A percentile compares a stretch with the other conserved stretches of the same genome.
phyloP scores from a whole-genome alignment of 1,140 invertebrate genomes.

The Bombyx mori region DNA sequence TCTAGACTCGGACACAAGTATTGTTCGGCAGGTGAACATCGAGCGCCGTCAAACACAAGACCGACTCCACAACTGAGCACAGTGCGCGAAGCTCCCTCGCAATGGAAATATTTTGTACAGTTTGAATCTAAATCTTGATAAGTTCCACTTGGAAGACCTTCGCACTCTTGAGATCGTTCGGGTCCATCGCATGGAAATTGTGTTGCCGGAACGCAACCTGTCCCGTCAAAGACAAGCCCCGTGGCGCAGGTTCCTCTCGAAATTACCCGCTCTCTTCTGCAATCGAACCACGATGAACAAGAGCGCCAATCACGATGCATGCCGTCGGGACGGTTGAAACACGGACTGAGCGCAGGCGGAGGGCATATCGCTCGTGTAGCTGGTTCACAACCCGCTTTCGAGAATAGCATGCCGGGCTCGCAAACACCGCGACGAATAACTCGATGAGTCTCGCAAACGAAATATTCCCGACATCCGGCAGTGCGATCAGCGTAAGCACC shows the following conservation, averaged over 20 bases:
- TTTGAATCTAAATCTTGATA: conserved; percentile 65
- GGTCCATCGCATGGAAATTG: conserved; percentile 59
- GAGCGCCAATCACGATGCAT: conserved; percentile 56
- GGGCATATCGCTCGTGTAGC: conserved; percentile 48
- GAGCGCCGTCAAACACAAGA: conserved; percentile 67
- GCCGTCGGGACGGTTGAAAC: conserved; percentile 54
- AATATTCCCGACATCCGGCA: conserved; percentile 73
- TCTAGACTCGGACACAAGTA: conserved; percentile 66
- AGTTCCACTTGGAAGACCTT: conserved; percentile 58
- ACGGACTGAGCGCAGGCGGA: conserved; percentile 50
- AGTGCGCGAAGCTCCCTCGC: conserved; percentile 53
- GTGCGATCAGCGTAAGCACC: conserved; percentile 73
- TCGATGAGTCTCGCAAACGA: conserved; percentile 64
- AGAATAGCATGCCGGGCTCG: conserved; percentile 59
- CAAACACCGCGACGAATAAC: conserved; percentile 67
- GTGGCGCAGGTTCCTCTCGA: conserved; percentile 41
- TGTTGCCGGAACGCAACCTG: conserved; percentile 33
- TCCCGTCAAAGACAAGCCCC: conserved; percentile 54
- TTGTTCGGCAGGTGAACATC: conserved; percentile 42
- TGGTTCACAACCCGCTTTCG: conserved; percentile 54
- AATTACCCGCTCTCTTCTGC: conserved; percentile 45
- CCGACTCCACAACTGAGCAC: conserved; percentile 55
- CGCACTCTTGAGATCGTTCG: conserved; percentile 50
- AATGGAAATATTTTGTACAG: conserved; percentile 70
- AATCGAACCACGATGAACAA: conserved; percentile 56